These are phyloP conservation scores for Tursiops truncatus DNA, from an alignment of 2,113 vertebrate species.

Conservation along the genomic window DNA sequence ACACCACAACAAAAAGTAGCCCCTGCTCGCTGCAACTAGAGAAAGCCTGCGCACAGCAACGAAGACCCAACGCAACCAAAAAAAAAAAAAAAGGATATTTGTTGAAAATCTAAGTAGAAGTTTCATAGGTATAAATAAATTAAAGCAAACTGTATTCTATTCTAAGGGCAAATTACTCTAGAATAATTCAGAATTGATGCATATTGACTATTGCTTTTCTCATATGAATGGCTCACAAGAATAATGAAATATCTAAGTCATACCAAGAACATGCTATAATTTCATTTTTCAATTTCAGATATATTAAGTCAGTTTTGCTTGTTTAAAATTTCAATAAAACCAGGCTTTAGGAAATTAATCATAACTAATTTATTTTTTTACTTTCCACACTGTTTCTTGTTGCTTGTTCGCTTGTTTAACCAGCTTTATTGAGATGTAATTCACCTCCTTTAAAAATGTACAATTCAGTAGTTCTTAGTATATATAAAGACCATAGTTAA, in stretches of 20 bases:
- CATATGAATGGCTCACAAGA: not conserved
- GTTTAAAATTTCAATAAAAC: not conserved
- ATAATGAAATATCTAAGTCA: slow-evolving; percentile 2
- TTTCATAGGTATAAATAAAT: not conserved
- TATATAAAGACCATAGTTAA: not conserved
- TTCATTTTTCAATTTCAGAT: slow-evolving; percentile 46
- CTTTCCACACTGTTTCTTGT: not conserved
- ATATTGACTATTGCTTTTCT: not conserved
- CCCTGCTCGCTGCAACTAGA: no score
- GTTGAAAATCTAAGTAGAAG: not conserved
- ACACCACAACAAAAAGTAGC: no score
- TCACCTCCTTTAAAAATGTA: not conserved
- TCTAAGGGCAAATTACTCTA: not conserved
- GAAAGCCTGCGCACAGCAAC: no score
- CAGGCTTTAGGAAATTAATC: slow-evolving; percentile 7
- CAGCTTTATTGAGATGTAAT: not conserved
- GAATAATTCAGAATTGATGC: not conserved
- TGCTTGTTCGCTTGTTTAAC: not conserved
- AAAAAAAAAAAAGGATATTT: not conserved
- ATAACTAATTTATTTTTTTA: not conserved
- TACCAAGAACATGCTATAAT: not conserved
- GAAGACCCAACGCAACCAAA: no score
- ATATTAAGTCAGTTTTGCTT: not conserved
- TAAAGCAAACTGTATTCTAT: not conserved
- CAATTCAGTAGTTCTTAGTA: not conserved